Evolutionary conservation across 2,113 vertebrate species (phyloP), one percentile per base, ranked within the genome.

Genomic region (Sinocyclocheilus anshuiensis): DNA sequence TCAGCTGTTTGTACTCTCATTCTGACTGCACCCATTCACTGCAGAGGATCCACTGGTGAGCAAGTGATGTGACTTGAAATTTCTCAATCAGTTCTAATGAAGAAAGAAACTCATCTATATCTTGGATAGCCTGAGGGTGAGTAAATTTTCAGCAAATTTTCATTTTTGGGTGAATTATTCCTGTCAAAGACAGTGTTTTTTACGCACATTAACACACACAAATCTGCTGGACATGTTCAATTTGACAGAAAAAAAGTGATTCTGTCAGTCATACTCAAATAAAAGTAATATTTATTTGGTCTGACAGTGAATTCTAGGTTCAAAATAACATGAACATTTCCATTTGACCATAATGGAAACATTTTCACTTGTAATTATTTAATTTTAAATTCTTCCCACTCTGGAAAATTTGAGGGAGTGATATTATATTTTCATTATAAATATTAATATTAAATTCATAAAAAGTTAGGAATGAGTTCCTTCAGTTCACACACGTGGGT

Each of bases 401-500:
- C 22, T 65, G 59, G 79, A 16, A 81, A 12, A 18, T 81, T 16
- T 48, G 59, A 81, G 8, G 0, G 59, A 33, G 26, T 79, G 20
- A 48, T 48, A 45, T 63, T 63, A 81, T 65, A 26, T 65, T 63
- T 63, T 29, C 39, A 26, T 81, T 45, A 65, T 48, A 48, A 63
- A 81, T 45, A 45, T 63, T n/a, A 63, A 81, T 45, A 45, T 63
- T n/a, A 16, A 18, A 65, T 42, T 26, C 59, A 63, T 81, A 5
- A 81, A 36, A 65, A 45, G 33, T 67, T 18, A 69, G 24, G 8
- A 67, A 48, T 69, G 12, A 3, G 16, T 67, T 69, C n/a, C 12
- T 69, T 48, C 6, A 16, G 80, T 69, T 82, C 59, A 81, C 57
- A 81, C 59, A 69, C 69, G 42, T 82, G 42, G 80, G 39, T 67